Base-by-base conservation (phyloP, 2,888 invertebrate genomes). In the Cheilosia variabilis region DNA sequence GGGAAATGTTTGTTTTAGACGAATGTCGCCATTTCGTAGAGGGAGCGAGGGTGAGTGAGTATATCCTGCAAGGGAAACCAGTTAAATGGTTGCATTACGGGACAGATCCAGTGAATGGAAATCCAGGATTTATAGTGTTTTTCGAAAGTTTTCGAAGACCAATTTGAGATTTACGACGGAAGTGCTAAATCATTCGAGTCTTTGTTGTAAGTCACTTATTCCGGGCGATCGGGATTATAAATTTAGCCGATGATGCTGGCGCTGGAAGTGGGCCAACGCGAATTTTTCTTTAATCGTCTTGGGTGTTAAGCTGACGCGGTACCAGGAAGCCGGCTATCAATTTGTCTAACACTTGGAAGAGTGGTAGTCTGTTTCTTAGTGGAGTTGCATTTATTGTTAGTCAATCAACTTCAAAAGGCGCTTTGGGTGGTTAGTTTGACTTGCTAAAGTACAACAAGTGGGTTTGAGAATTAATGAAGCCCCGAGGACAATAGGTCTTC, bases 1-100 rank as follows among this genome's bases (percentile, higher is more conserved):
- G 6, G 22, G 7, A 47, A 62, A 55, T 77, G 62, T 82, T 77
- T 82, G 77, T 77, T 66, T 65, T n/a, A 72, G 82, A 72, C 50
- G 19, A 72, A 57, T 66, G 82, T 77, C 82, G 77, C 82, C 82
- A 72, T 68, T 53, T 37, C 37, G 10, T 3, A 13, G 13, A 15
- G 17, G n/a, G 22, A 24, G 17, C 9, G 19, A 10, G 43, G 41
- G 34, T 45, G 37, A 13, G 7, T 19, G 7, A n/a, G 24, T 22
- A 15, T 19, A n/a, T 37, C 17, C 24, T 4, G 27, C 15, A 52
- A 50, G 10, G n/a, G 34, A 52, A 41, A 34, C 43, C 72, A 45
- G 43, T 66, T 72, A 65, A 65, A 63, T 52, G 65, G 79, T 79
- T 47, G 37, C 43, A 58, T 41, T 41, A 27, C 31, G 41, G 10